Base-by-base conservation (phyloP, 2,113 vertebrate species). In the Sylvia atricapilla region DNA sequence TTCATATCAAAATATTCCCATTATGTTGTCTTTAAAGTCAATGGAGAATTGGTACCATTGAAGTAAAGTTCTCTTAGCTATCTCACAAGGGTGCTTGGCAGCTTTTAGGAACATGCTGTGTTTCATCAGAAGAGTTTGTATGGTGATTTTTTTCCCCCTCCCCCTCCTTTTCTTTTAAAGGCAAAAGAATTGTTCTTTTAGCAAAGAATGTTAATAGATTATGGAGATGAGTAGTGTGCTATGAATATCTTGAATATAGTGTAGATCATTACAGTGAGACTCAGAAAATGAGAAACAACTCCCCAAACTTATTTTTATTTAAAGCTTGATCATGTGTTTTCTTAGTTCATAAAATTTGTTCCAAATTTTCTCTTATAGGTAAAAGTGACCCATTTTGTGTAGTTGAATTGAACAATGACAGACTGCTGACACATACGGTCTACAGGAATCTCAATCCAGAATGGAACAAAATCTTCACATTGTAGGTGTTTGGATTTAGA, bases 321-420 rank as follows among this genome's bases (percentile, higher is more conserved):
- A 64, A 68, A 52, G 18, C 56, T 91, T 67, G 15, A 10, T 64
- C 8, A 3, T 25, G 18, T 15, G 22, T 28, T 92, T 92, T 84
- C 53, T 55, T 43, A 47, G 41, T 76, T 96, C 22, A 82, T 91
- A 55, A 63, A 39, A 68, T 87, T 78, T 63, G 14, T 92, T 89
- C n/a, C 7, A 27, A 87, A 92, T 96, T 94, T 80, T 97, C 53
- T 95, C 62, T 95, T 95, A 10, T 66, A 99, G 99, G 99, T 97
- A 99, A 99, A 98, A 99, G 99, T 96, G 99, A 99, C 95, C 99
- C 99, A 0, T 99, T 99, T 97, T 99, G 99, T 96, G 99, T 99
- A 64, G 99, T 99, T 90, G 99, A 99, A 96, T 95, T 99, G 97
- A 99, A 99, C 96, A 99, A 99, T 28, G 99, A 99, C 93, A 98